A percentile compares a stretch with the other conserved stretches of the same genome.
These are phyloP conservation scores for Temnothorax rugatulus DNA, from an alignment of 2,888 invertebrate genomes.

Conservation along the genomic window DNA sequence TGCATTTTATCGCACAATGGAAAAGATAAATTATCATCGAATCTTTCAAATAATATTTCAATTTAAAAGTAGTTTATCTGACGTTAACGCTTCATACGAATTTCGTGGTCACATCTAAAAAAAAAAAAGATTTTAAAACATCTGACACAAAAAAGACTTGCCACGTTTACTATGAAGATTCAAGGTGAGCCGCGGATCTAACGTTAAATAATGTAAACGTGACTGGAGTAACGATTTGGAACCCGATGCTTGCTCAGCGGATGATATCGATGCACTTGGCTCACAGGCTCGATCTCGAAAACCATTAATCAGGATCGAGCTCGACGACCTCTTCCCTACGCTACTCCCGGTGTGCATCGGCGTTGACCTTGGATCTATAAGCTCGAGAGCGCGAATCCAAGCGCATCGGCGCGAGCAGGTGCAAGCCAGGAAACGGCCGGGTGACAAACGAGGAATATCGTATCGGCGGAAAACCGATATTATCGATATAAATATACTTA, in stretches of 20 bases:
- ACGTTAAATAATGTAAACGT: neutral
- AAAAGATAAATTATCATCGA: neutral
- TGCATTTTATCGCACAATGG: neutral
- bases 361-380: conserved; percentile 74
- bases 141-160: neutral
- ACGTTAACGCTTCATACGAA: neutral
- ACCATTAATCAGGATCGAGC: conserved; percentile 76
- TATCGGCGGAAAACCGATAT: conserved; percentile 31
- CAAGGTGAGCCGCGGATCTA: neutral
- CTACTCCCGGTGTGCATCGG: conserved; percentile 62
- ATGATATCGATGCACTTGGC: conserved; percentile 64
- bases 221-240: conserved; percentile 15
- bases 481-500: neutral
- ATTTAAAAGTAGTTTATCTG: neutral
- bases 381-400: conserved; percentile 64
- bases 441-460: conserved; percentile 56
- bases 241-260: neutral
- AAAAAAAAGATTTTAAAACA: neutral
- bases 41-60: neutral
- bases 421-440: neutral
- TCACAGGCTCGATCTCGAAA: conserved; percentile 64
- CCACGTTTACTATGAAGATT: neutral
- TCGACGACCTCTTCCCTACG: conserved; percentile 68
- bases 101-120: neutral
- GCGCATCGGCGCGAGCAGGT: conserved; percentile 9